Percentiles rank a stretch among this genome's conserved stretches.
phyloP scores from a whole-genome alignment of 2,113 vertebrate genomes.

The Megaleporinus macrocephalus region DNA sequence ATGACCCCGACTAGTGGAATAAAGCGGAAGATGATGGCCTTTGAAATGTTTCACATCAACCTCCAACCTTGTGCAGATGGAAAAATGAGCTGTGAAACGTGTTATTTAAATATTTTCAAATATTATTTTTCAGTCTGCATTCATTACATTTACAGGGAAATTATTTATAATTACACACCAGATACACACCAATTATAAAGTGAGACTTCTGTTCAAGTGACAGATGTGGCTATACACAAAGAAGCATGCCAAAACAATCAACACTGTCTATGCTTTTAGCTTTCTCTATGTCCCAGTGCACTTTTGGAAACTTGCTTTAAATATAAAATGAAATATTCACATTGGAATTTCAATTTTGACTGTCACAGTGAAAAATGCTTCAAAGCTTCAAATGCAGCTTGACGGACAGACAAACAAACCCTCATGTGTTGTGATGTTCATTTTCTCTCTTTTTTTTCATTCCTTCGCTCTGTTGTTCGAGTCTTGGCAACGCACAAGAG shows the following conservation, averaged over 20 bases:
- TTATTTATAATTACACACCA: background rate
- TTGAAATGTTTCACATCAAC: no score
- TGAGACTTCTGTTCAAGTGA: background rate
- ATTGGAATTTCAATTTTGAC: background rate
- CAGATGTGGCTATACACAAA: background rate
- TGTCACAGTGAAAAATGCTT: background rate
- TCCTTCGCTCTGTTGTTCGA: conserved; percentile 56
- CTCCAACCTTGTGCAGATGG: no score
- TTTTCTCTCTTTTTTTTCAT: conserved; percentile 17
- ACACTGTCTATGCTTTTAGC: background rate
- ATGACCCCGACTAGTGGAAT: no score
- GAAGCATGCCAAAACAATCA: background rate
- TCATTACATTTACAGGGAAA: background rate
- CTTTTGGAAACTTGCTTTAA: background rate
- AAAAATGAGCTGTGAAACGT: no score
- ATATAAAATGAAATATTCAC: background rate
- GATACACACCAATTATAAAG: background rate
- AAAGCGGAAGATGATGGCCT: no score
- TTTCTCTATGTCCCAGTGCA: background rate
- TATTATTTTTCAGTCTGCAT: background rate
- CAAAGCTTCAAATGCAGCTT: background rate
- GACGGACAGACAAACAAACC: background rate
- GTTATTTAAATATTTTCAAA: no score
- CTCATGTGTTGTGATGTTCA: conserved; percentile 18
- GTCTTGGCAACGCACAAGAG: conserved; percentile 58